These are phyloP conservation scores for Gasteruption jaculator DNA, from an alignment of 2,888 invertebrate species.

Conservation along the genomic window DNA sequence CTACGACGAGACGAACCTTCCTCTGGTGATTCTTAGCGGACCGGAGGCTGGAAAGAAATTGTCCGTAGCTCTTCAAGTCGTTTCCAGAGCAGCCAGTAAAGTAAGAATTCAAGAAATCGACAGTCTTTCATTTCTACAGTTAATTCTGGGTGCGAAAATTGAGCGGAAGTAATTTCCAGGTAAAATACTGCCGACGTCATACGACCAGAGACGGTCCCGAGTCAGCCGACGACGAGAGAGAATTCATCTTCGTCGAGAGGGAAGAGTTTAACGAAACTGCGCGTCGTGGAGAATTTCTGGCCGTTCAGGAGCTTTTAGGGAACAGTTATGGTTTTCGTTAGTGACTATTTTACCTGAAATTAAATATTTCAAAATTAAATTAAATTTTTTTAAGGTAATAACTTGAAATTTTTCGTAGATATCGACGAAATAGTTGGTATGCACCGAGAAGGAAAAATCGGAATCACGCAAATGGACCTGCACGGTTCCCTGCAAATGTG, in stretches of 20 bases:
- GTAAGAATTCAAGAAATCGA: constrained; percentile 22
- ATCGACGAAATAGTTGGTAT: constrained; percentile 41
- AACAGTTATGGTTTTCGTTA: constrained; percentile 50
- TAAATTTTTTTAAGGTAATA: not conserved
- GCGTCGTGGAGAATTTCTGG: constrained; percentile 48
- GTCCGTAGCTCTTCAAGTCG: constrained; percentile 35
- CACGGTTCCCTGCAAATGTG: constrained; percentile 45
- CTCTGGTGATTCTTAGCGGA: constrained; percentile 50
- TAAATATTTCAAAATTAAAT: constrained; percentile 1
- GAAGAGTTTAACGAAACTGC: constrained; percentile 47
- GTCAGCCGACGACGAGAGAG: constrained; percentile 35
- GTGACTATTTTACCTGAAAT: constrained; percentile 16
- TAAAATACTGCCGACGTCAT: constrained; percentile 43
- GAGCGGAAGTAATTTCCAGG: constrained; percentile 30
- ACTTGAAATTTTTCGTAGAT: constrained; percentile 30
- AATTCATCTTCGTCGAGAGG: constrained; percentile 41
- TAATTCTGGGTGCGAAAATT: not conserved
- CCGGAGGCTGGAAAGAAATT: constrained; percentile 46
- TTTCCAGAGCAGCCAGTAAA: constrained; percentile 27
- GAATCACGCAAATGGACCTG: constrained; percentile 48
- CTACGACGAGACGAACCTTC: constrained; percentile 42
- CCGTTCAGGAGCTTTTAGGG: constrained; percentile 47
- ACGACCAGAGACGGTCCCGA: constrained; percentile 43
- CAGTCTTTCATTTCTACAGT: not conserved
- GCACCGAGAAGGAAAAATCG: constrained; percentile 35